Base-by-base conservation (phyloP, 2,888 invertebrate species). In the Cheilosia scutellata region DNA sequence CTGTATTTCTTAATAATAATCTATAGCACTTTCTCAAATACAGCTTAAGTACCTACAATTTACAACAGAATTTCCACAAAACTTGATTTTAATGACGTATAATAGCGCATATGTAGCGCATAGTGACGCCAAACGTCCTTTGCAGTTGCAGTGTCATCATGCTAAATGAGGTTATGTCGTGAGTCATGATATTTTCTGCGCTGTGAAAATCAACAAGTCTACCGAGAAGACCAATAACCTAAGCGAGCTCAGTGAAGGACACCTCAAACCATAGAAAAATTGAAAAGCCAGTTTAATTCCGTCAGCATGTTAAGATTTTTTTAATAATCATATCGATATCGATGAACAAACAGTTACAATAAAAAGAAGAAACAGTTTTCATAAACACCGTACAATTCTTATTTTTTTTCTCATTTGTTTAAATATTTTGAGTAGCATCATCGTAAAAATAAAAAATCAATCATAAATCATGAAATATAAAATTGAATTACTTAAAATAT, bases 401-500 rank as follows among this genome's bases (percentile, higher is more conserved):
- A 60, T 33, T 57, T 65, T 58, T 78, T 72, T 51, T 70, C 70
- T 78, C 63, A 74, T 20, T 74, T 78, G 47, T 57, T 83, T 74
- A 63, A 57, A 70, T 83, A 65, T 80, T 11, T 83, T 84, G 79
- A 79, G 80, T 84, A 80, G 65, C 60, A 71, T 71, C 53, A 80
- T 80, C 63, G 63, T 53, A 44, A 57, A 44, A 66, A 44, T 58
- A 71, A 58, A 63, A 57, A 72, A 58, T 74, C 37, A 37, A 37
- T 37, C 11, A 37, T 72, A 77, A 66, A 82, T 63, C 11, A 79
- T 79, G 65, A 75, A 74, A 83, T 72, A 83, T 78, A 83, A 84
- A 80, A 84, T 84, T 84, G 84, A 80, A 84, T 84, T 84, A 80
- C 80, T 80, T 80, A 83, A 63, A 78, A 44, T 74, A 79, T 47